Evolutionary conservation across 2,113 vertebrate species (phyloP), one percentile per base, ranked within the genome.

Genomic region (Egretta garzetta): DNA sequence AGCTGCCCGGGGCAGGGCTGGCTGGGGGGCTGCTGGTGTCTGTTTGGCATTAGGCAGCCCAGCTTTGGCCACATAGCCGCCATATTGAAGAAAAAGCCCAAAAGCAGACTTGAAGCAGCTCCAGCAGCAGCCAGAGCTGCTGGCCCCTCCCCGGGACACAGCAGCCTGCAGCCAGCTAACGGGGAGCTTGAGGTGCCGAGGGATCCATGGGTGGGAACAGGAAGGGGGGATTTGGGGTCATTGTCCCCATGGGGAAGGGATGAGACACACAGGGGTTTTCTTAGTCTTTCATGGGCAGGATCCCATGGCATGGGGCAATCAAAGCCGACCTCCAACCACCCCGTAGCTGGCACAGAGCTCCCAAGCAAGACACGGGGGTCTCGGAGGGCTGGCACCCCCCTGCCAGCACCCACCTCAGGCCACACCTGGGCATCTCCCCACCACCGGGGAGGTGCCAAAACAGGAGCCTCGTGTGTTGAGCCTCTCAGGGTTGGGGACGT

Each of bases 191-290:
- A 11, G 9, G 35, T 68, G 30, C 49, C 5, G 5, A 79, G 37
- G 22, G 8, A 74, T 12, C 17, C 56, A 39, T 4, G 8, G 32
- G 28, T 41, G 18, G 77, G n/a, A 80, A 73, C 3, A 47, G 7
- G 8, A 56, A 56, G 3, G 2, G 17, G 37, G 33, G 12, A 74
- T 67, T 18, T 62, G 13, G 19, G 53, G 21, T 43, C 21, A 22
- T 2, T 66, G 14, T 49, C 23, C 19, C 45, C 1, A 0, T 0
- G 28, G 21, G 39, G 71, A 80, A 73, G 59, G 73, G 26, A 73
- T 24, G 60, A 52, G 14, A 47, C 3, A 2, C 7, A n/a, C 1
- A 1, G 14, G 14, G 7, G 0, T 63, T 64, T 56, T 39, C 0
- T 1, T 13, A 11, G 50, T 22, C 55, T 68, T 75, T 70, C 53